A percentile compares a stretch with the other conserved stretches of the same genome.
These are phyloP conservation scores for Drosophila silvestris DNA, from an alignment of 2,888 invertebrate species.

Conservation along the genomic window DNA sequence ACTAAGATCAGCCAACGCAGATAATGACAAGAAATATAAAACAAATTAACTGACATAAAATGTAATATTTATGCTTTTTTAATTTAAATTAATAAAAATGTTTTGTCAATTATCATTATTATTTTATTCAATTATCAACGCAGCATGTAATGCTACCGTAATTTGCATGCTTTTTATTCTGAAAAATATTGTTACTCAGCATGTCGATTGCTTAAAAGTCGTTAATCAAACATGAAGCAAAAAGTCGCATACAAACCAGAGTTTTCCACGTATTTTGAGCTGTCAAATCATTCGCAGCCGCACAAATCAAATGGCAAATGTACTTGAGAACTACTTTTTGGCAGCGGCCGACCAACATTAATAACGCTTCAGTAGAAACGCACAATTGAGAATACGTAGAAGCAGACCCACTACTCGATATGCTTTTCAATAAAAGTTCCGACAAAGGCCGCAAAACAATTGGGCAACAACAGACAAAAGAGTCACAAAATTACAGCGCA, in stretches of 20 bases:
- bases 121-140: neutral
- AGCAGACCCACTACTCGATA: neutral
- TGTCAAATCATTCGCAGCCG: slow-evolving; percentile 37
- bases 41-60: neutral
- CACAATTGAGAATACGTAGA: slow-evolving; percentile 28
- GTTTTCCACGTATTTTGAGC: slow-evolving; percentile 39
- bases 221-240: slow-evolving; percentile 13
- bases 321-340: slow-evolving; percentile 41
- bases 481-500: slow-evolving; percentile 69
- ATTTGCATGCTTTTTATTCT: neutral
- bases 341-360: slow-evolving; percentile 55
- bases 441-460: slow-evolving; percentile 73
- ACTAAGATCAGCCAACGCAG: neutral
- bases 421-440: slow-evolving; percentile 76
- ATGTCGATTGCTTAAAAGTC: neutral
- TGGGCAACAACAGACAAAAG: slow-evolving; percentile 56
- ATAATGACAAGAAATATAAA: neutral
- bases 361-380: slow-evolving; percentile 71
- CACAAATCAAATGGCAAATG: slow-evolving; percentile 38
- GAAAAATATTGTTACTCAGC: neutral
- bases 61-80: neutral
- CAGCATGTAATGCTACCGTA: neutral
- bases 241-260: neutral
- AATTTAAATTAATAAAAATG: neutral
- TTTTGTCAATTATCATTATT: neutral